A percentile compares a stretch with the other conserved stretches of the same genome.
phyloP scores from a whole-genome alignment of 2,797 vertebrate genomes.

The Apogon talboti region DNA sequence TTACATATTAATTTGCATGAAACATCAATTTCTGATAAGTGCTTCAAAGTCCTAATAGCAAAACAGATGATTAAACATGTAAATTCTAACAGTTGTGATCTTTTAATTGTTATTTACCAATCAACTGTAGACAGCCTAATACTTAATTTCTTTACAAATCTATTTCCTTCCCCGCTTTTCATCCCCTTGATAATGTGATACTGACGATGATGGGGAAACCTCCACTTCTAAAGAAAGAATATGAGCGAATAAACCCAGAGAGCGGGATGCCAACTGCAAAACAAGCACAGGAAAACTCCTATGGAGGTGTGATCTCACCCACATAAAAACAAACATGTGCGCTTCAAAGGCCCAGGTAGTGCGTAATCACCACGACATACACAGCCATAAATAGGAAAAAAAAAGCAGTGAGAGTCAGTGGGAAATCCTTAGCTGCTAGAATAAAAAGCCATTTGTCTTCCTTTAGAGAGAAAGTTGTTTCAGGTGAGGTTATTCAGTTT shows the following conservation, averaged over 20 bases:
- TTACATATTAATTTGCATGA: no score
- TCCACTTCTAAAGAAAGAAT: conserved; percentile 19
- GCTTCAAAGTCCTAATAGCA: no score
- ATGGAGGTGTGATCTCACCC: conserved; percentile 78
- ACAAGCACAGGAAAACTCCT: conserved; percentile 68
- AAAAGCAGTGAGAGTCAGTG: background rate
- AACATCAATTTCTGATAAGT: no score
- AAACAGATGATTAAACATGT: no score
- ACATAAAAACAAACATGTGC: conserved; percentile 69
- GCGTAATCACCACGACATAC: conserved; percentile 47
- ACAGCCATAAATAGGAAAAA: conserved; percentile 33
- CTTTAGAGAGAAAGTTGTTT: conserved; percentile 21
- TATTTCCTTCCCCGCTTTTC: background rate
- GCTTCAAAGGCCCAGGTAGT: conserved; percentile 52
- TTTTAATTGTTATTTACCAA: no score
- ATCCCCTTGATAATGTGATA: background rate
- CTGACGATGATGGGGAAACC: conserved; percentile 38
- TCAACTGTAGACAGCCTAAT: background rate
- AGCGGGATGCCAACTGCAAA: conserved; percentile 68
- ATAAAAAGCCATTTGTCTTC: conserved; percentile 36
- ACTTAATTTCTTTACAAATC: background rate
- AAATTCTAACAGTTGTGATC: no score
- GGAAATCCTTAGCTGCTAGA: conserved; percentile 22
- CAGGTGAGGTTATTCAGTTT: conserved; percentile 19
- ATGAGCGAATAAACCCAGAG: conserved; percentile 29